phyloP scores from a whole-genome alignment of 2,888 invertebrate species.

The Alloscopus bannaensis region DNA sequence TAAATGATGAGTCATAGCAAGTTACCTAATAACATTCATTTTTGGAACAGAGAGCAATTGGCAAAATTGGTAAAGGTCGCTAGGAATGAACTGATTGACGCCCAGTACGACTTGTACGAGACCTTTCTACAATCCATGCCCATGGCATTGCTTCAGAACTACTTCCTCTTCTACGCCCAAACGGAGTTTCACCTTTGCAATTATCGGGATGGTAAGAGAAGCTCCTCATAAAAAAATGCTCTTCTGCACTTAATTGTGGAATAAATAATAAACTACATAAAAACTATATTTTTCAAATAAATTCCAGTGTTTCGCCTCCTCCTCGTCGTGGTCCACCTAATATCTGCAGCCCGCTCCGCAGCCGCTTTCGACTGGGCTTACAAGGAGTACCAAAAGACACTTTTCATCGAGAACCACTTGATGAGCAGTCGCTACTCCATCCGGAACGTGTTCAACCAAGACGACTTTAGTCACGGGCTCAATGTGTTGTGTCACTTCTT shows the following conservation, averaged over 20 bases:
- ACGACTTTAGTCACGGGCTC: background rate
- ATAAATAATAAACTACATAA: background rate
- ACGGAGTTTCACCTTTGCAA: background rate
- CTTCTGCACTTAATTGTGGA: background rate
- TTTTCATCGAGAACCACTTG: slow-evolving; percentile 12
- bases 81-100: slow-evolving; percentile 19
- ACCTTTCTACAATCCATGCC: slow-evolving; percentile 13
- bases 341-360: background rate
- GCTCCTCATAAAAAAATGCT: background rate
- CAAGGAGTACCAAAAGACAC: background rate
- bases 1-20: background rate
- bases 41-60: slow-evolving; percentile 17
- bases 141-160: slow-evolving; percentile 38
- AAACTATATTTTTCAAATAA: background rate
- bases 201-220: slow-evolving; percentile 28
- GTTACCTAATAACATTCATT: slow-evolving; percentile 5
- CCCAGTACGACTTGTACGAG: slow-evolving; percentile 33
- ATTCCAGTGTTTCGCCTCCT: slow-evolving; percentile 9
- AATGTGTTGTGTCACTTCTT: background rate
- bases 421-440: background rate
- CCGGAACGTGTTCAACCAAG: background rate
- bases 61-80: background rate
- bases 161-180: background rate
- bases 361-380: slow-evolving; percentile 15
- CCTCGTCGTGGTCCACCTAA: background rate